Percentiles rank a stretch among this genome's conserved stretches.
Evolutionary conservation across 1,140 invertebrate genomes (phyloP).

Genomic region (Scaptodrosophila lebanonensis): DNA sequence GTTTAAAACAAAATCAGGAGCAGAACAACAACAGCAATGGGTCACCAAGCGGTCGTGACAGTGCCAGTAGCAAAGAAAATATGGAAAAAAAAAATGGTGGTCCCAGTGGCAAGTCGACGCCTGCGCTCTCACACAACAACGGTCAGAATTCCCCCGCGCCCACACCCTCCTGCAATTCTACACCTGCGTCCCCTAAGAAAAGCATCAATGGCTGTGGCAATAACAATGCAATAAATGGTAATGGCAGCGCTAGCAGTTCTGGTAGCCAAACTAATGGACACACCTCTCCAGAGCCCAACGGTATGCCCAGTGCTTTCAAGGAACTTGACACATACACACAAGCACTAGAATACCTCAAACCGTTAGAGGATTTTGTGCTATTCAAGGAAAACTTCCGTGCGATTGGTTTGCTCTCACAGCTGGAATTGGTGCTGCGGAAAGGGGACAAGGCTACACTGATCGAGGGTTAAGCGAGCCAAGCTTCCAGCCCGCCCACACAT

Average conservation of each 20-base stretch:
- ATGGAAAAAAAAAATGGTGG: slow-evolving; percentile 44
- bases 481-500: not conserved
- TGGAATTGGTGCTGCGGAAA: slow-evolving; percentile 63
- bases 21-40: slow-evolving; percentile 58
- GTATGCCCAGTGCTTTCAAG: slow-evolving; percentile 22
- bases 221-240: not conserved
- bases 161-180: slow-evolving; percentile 8
- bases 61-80: slow-evolving; percentile 62
- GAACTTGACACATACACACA: slow-evolving; percentile 63
- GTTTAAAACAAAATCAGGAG: slow-evolving; percentile 54
- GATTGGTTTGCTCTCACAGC: slow-evolving; percentile 64
- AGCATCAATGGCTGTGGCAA: not conserved
- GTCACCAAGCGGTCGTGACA: slow-evolving; percentile 43
- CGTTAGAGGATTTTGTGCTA: slow-evolving; percentile 69
- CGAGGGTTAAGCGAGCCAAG: slow-evolving; percentile 37
- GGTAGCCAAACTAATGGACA: slow-evolving; percentile 51
- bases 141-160: slow-evolving; percentile 31
- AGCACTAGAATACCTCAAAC: slow-evolving; percentile 65
- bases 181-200: slow-evolving; percentile 51
- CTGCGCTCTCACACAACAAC: slow-evolving; percentile 30
- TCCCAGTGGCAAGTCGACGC: slow-evolving; percentile 54
- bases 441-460: slow-evolving; percentile 58
- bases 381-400: slow-evolving; percentile 72
- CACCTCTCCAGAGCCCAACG: slow-evolving; percentile 40
- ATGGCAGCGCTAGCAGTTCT: not conserved